Base-by-base conservation (phyloP, 2,797 vertebrate species). In the Gambelia wislizenii region DNA sequence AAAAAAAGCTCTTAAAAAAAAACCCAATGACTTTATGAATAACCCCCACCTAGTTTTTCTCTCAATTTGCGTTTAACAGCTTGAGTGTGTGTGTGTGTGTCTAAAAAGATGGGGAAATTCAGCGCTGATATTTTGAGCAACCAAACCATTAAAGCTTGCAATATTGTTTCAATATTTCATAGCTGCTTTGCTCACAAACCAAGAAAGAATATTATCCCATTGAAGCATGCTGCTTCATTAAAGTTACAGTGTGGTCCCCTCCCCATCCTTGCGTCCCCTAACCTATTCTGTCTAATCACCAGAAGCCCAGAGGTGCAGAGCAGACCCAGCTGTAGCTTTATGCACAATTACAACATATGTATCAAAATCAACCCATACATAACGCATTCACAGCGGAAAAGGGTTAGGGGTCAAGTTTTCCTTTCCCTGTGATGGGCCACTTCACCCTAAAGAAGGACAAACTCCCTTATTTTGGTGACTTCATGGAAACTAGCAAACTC, bases 401-500 rank as follows among this genome's bases (percentile, higher is more conserved):
- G 91, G 91, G 92, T 93, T 86, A 94, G 92, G 94, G 94, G 94
- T 95, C 91, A 92, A 93, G 75, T 85, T 93, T 87, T 90, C 90
- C 91, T 88, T 77, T 91, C 56, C 95, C 92, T 92, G 85, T 90
- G 85, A 91, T 44, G 77, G 92, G 90, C 86, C 89, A 95, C 84
- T 93, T 96, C 92, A 93, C 91, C 89, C 94, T 93, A 90, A 88
- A 93, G 90, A 89, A 88, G 83, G 89, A 93, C 93, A 95, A 95
- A 95, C 89, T 94, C 93, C 89, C 91, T 80, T 96, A 93, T 97
- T 96, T 96, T 91, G 96, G 96, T 91, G 96, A 96, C 96, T 97
- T 96, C 94, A 95, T 95, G 95, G 96, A 95, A 96, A 96, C 89
- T 91, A 91, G 95, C 88, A 96, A 96, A 96, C 96, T 97, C 96